These are phyloP conservation scores for Euura lappo DNA, from an alignment of 1,140 invertebrate genomes.

Conservation along the genomic window DNA sequence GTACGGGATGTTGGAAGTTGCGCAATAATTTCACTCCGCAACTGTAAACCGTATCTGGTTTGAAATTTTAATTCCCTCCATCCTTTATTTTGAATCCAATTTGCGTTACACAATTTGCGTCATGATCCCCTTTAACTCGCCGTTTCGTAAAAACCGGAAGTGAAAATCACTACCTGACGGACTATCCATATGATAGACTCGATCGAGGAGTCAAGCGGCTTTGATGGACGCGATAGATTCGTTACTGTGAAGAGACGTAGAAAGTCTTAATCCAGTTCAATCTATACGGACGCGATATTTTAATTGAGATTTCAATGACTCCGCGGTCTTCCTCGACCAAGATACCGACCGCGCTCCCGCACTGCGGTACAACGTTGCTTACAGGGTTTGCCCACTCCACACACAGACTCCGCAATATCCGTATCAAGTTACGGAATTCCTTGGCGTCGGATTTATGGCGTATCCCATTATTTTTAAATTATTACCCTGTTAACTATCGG, in stretches of 20 bases:
- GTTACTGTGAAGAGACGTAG: background rate
- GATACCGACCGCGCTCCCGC: no score
- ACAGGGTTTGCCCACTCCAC: background rate
- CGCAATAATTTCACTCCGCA: background rate
- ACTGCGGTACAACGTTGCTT: no score
- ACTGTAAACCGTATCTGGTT: background rate
- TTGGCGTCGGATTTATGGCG: background rate
- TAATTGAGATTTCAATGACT: background rate
- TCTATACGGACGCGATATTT: background rate
- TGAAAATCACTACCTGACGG: background rate
- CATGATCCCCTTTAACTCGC: background rate
- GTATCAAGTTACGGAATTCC: background rate
- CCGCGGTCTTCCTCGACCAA: no score
- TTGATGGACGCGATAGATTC: background rate
- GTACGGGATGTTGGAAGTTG: background rate
- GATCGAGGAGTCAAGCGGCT: background rate
- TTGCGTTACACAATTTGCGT: background rate
- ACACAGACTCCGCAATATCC: background rate
- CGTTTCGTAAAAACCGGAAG: background rate
- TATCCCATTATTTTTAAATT: background rate
- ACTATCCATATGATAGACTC: background rate
- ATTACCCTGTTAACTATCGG: no score
- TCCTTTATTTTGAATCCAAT: no score
- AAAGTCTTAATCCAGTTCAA: background rate
- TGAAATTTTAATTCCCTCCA: no score